phyloP scores from a whole-genome alignment of 2,113 vertebrate species.

The Lepus americanus region DNA sequence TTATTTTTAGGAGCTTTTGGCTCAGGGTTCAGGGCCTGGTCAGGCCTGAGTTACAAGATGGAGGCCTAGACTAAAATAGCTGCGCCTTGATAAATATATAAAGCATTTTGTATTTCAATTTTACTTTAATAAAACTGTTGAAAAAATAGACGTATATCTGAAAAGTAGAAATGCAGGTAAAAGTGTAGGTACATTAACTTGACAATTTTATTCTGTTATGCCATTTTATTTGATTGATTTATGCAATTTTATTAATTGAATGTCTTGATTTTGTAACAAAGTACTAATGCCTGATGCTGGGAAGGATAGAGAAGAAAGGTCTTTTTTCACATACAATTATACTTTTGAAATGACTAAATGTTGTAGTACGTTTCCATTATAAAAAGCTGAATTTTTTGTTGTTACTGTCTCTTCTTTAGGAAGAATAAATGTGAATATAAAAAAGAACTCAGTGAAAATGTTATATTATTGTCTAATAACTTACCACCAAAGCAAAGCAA shows the following conservation, averaged over 20 bases:
- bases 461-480: constrained; percentile 11
- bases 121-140: background rate
- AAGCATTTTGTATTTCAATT: background rate
- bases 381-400: background rate
- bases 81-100: background rate
- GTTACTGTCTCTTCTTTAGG: background rate
- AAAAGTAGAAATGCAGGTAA: background rate
- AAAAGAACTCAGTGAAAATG: background rate
- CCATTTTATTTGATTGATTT: background rate
- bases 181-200: background rate
- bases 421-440: background rate
- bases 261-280: background rate
- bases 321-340: background rate
- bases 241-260: background rate
- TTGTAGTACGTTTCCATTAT: background rate
- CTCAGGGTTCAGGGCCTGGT: no score
- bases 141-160: background rate
- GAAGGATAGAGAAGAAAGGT: background rate
- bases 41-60: no score
- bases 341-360: background rate
- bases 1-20: no score
- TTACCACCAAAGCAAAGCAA: background rate
- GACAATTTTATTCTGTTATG: background rate
- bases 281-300: background rate
- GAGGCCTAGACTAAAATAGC: no score